phyloP scores from a whole-genome alignment of 2,113 vertebrate genomes.

The Odocoileus hemionus region DNA sequence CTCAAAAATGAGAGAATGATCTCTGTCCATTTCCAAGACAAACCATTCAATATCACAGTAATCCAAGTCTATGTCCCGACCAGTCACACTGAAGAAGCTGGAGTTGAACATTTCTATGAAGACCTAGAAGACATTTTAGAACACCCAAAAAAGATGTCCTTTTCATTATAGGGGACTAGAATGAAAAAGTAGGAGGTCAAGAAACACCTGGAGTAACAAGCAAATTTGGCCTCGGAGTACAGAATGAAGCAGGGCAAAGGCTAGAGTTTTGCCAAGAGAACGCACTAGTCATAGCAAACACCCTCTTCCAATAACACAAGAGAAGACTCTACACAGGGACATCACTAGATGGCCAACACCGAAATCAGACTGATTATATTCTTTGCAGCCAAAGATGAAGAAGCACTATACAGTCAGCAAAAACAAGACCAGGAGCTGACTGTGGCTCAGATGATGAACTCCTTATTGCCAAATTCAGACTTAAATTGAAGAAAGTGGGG shows the following conservation, averaged over 20 bases:
- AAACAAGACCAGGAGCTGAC: not conserved
- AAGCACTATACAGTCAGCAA: not conserved
- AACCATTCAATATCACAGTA: not conserved
- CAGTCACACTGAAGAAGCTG: not conserved
- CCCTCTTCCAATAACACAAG: not conserved
- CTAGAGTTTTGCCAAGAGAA: not conserved
- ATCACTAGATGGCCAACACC: not conserved
- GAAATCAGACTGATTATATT: not conserved
- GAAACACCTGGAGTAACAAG: not conserved
- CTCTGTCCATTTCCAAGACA: not conserved
- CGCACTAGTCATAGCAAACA: not conserved
- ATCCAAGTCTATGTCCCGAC: not conserved
- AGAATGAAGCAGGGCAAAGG: not conserved
- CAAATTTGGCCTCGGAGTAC: not conserved
- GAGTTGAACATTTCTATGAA: not conserved
- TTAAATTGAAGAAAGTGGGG: not conserved
- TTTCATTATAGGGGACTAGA: not conserved
- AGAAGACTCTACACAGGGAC: not conserved
- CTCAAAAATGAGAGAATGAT: not conserved
- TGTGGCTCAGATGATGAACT: not conserved
- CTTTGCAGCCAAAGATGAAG: not conserved
- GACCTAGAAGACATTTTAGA: not conserved
- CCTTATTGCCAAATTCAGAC: not conserved
- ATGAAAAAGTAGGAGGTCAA: not conserved
- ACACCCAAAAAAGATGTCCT: not conserved